Percentiles rank a stretch among this genome's conserved stretches.
These are phyloP conservation scores for Drosophila setifemur DNA, from an alignment of 1,140 invertebrate species.

Conservation along the genomic window DNA sequence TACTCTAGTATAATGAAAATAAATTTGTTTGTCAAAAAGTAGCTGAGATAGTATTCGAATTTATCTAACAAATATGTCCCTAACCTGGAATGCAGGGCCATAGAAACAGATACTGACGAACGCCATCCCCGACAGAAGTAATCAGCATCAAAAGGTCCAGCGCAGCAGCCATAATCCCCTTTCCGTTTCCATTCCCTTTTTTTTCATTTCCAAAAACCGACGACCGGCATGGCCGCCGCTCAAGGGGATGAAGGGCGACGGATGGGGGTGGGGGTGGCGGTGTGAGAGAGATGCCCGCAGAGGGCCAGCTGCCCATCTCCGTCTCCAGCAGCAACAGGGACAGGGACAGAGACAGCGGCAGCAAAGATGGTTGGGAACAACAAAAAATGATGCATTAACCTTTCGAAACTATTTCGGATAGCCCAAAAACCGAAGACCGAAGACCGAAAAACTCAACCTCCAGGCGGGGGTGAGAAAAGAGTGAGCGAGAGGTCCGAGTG, in stretches of 20 bases:
- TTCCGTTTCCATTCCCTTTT: conserved; percentile 2
- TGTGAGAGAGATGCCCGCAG: background rate
- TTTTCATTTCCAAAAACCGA: conserved; percentile 13
- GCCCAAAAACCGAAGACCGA: no score
- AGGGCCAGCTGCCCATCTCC: conserved; percentile 2
- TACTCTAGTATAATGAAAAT: no score
- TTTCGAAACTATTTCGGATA: conserved; percentile 55
- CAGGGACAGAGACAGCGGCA: conserved; percentile 9
- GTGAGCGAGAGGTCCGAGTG: background rate
- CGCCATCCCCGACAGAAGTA: conserved; percentile 1
- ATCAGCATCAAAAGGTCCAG: conserved; percentile 33
- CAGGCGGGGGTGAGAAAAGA: conserved; percentile 13
- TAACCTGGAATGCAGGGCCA: background rate
- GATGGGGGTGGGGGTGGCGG: background rate
- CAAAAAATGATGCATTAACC: conserved; percentile 53
- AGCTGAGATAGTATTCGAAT: background rate
- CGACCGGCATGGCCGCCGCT: conserved; percentile 32
- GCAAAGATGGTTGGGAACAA: conserved; percentile 48
- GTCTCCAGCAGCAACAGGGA: no score
- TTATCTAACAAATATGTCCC: background rate
- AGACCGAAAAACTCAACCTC: conserved; percentile 26
- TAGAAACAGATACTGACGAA: background rate
- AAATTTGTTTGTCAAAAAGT: no score
- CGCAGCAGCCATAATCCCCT: conserved; percentile 34
- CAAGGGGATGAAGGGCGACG: conserved; percentile 7